Percentiles rank a stretch among this genome's conserved stretches.
Conservation (phyloP, 2,888 invertebrate genomes). For the Ormyrus rosae region DNA sequence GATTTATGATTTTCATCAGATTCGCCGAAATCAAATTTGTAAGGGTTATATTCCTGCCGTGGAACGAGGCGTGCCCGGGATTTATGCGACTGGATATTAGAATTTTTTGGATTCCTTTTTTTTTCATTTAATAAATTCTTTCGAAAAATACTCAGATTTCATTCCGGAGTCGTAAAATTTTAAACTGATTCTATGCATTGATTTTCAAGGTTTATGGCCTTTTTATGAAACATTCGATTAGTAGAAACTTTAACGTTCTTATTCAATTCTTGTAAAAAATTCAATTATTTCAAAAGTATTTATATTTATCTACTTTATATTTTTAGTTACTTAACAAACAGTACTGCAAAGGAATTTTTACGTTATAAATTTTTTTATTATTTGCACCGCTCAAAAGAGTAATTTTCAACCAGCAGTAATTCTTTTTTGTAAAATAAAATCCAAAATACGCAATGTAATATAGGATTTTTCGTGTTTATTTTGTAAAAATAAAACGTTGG, state of each 20-base stretch:
- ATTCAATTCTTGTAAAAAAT: slow-evolving; percentile 2
- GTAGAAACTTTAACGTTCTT: not conserved
- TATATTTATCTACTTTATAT: not conserved
- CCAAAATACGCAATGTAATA: not conserved
- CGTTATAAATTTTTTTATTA: no score
- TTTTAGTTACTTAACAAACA: not conserved
- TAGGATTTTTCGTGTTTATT: not conserved
- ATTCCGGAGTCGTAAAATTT: slow-evolving; percentile 26
- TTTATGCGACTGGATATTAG: no score
- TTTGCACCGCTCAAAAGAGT: no score
- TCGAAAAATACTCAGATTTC: slow-evolving; percentile 2
- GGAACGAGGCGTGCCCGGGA: no score
- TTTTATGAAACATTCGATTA: slow-evolving; percentile 27
- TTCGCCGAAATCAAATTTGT: not conserved
- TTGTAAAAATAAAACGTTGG: slow-evolving; percentile 1
- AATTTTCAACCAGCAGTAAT: not conserved
- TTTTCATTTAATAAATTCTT: slow-evolving; percentile 15
- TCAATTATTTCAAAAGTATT: not conserved
- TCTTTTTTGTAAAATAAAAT: slow-evolving; percentile 1
- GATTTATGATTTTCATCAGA: not conserved
- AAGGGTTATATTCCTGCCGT: no score
- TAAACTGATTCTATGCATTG: slow-evolving; percentile 23
- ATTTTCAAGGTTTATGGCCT: slow-evolving; percentile 11
- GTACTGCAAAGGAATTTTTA: no score
- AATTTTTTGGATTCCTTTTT: not conserved